phyloP scores from a whole-genome alignment of 2,113 vertebrate species.

The Chlorodrepanis virens region DNA sequence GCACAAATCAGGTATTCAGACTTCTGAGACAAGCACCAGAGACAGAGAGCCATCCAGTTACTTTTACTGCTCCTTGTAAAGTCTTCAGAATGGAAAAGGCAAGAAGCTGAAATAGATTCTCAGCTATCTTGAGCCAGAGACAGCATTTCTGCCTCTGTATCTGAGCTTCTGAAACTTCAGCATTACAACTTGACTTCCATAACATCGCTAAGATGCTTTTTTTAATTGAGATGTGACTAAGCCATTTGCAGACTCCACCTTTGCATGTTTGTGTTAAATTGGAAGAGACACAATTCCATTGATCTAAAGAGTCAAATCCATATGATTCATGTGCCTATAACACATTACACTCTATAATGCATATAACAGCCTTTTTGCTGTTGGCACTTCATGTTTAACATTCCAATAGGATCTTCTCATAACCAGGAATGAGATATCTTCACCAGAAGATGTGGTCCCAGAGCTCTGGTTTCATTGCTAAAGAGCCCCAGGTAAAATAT shows the following conservation, averaged over 20 bases:
- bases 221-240: not conserved
- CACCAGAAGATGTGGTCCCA: not conserved
- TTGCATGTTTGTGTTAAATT: not conserved
- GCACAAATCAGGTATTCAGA: not conserved
- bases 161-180: not conserved
- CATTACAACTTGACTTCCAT: not conserved
- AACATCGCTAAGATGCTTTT: not conserved
- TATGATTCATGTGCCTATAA: not conserved
- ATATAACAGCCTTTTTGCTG: not conserved
- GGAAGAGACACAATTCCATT: not conserved
- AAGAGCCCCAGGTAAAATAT: not conserved
- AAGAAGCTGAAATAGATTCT: not conserved
- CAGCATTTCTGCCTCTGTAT: not conserved
- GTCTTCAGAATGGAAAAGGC: not conserved
- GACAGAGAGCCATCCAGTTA: not conserved
- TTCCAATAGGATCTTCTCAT: not conserved
- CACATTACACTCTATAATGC: not conserved
- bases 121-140: not conserved
- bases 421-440: not conserved
- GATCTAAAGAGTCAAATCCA: not conserved
- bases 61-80: not conserved
- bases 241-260: not conserved
- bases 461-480: not conserved
- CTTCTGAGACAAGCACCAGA: not conserved
- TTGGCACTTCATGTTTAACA: not conserved